Conservation (phyloP, 2,113 vertebrate species). For the Myotis yumanensis region DNA sequence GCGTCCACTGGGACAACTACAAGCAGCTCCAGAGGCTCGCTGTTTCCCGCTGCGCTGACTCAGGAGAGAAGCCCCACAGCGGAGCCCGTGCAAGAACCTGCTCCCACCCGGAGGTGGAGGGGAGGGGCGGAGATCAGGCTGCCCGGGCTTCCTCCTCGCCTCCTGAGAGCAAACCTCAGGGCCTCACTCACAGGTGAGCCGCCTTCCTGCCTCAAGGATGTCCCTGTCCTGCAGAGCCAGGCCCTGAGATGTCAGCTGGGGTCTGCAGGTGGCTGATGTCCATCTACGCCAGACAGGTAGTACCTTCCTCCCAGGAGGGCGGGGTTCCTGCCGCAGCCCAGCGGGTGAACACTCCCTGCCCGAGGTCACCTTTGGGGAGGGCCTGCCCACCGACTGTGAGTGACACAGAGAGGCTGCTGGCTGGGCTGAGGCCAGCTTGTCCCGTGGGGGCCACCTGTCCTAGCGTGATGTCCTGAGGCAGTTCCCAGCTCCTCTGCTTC, state of each 20-base stretch:
- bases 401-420: not conserved
- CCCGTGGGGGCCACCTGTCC: not conserved
- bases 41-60: not conserved
- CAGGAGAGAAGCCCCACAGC: not conserved
- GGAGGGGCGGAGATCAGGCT: rapidly evolving
- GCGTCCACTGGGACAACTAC: not conserved
- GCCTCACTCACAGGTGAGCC: not conserved
- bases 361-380: not conserved
- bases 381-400: not conserved
- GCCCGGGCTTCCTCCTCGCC: not conserved
- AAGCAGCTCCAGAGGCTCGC: not conserved
- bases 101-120: not conserved
- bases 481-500: constrained; percentile 41
- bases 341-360: not conserved
- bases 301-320: not conserved
- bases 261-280: not conserved
- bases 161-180: not conserved
- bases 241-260: not conserved
- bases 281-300: not conserved
- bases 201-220: not conserved
- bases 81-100: rapidly evolving
- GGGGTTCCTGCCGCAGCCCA: not conserved
- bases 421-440: not conserved
- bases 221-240: not conserved
- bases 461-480: not conserved